These are phyloP conservation scores for Eupithecia subfuscata DNA, from an alignment of 2,888 invertebrate species.

Conservation along the genomic window DNA sequence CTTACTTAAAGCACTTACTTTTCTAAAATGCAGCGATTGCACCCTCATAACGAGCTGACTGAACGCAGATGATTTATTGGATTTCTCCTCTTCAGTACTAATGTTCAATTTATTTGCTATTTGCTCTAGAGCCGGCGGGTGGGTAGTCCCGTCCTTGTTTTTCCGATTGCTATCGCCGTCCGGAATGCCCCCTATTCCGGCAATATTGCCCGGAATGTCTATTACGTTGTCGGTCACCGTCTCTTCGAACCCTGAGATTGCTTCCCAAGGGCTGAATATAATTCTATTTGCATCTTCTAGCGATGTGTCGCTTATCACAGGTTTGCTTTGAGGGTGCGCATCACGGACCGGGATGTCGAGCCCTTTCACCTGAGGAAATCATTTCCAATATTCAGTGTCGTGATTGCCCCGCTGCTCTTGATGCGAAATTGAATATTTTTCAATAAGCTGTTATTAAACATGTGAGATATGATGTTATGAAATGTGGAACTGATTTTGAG, in stretches of 20 bases:
- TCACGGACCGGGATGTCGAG: conserved; percentile 75
- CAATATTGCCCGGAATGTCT: conserved; percentile 77
- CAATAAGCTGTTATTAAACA: conserved; percentile 13
- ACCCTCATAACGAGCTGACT: conserved; percentile 81
- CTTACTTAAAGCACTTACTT: conserved; percentile 60
- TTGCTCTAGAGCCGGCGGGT: conserved; percentile 65
- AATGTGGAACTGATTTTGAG: neutral
- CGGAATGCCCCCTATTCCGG: conserved; percentile 55
- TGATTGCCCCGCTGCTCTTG: neutral
- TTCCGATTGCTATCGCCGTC: conserved; percentile 63
- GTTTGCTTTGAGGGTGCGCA: conserved; percentile 64
- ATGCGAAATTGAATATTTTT: conserved; percentile 23
- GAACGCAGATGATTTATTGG: conserved; percentile 79
- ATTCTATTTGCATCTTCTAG: conserved; percentile 82
- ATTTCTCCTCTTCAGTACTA: conserved; percentile 77
- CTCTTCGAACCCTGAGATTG: conserved; percentile 77
- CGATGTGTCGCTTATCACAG: conserved; percentile 75
- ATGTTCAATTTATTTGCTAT: conserved; percentile 77
- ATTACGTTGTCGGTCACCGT: conserved; percentile 75
- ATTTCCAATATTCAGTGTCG: conserved; percentile 27
- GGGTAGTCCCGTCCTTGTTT: conserved; percentile 64
- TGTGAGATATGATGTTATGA: neutral
- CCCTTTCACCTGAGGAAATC: conserved; percentile 71
- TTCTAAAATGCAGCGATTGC: conserved; percentile 78
- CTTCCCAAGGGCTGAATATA: conserved; percentile 82